A percentile compares a stretch with the other conserved stretches of the same genome.
Conservation (phyloP, 2,888 invertebrate species). For the Leucoma salicis region DNA sequence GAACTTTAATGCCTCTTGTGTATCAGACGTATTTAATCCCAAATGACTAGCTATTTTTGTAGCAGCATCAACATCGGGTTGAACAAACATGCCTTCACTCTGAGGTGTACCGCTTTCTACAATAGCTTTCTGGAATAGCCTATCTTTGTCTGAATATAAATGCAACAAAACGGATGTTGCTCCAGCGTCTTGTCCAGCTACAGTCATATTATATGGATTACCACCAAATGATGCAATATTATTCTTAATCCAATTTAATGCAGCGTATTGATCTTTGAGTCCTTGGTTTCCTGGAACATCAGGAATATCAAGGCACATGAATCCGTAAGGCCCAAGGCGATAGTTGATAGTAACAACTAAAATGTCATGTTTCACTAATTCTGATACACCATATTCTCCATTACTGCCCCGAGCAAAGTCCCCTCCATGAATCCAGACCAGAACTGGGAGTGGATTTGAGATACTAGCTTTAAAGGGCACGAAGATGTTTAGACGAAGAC, state of each 20-base stretch:
- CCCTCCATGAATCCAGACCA: constrained; percentile 74
- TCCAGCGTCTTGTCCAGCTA: constrained; percentile 68
- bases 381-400: constrained; percentile 49
- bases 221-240: constrained; percentile 71
- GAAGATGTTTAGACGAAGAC: constrained; percentile 85
- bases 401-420: constrained; percentile 53
- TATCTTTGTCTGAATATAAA: constrained; percentile 61
- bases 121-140: constrained; percentile 66
- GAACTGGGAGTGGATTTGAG: constrained; percentile 60
- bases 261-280: constrained; percentile 66
- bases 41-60: constrained; percentile 58
- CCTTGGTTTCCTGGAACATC: constrained; percentile 69
- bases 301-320: constrained; percentile 67
- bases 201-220: constrained; percentile 67
- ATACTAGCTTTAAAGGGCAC: constrained; percentile 60
- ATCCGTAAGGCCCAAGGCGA: constrained; percentile 71
- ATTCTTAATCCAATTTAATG: constrained; percentile 62
- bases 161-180: constrained; percentile 63
- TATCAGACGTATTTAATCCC: constrained; percentile 55
- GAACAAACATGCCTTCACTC: constrained; percentile 58
- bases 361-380: constrained; percentile 60
- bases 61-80: constrained; percentile 55
- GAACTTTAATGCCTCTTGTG: constrained; percentile 57
- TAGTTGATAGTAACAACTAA: constrained; percentile 70
- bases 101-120: constrained; percentile 68